Conservation (phyloP, 1,140 invertebrate species). For the Episyrphus balteatus region DNA sequence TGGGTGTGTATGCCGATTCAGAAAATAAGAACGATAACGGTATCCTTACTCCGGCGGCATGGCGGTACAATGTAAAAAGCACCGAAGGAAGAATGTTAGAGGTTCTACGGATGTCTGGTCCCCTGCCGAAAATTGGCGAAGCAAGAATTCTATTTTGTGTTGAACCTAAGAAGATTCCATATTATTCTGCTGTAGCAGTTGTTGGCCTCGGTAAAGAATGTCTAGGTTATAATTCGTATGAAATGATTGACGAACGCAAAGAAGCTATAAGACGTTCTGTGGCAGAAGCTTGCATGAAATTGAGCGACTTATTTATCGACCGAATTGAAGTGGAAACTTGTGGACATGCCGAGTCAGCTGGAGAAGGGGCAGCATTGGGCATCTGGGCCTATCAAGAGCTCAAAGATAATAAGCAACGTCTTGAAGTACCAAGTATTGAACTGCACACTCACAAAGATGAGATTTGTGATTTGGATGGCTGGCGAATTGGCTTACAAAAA, state of each 20-base stretch:
- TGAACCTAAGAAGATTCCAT: slow-evolving; percentile 26
- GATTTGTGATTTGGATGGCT: slow-evolving; percentile 40
- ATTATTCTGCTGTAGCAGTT: slow-evolving; percentile 48
- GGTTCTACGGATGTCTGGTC: neutral
- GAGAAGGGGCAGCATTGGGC: slow-evolving; percentile 52
- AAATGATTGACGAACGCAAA: slow-evolving; percentile 46
- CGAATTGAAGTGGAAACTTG: slow-evolving; percentile 54
- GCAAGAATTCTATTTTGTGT: neutral
- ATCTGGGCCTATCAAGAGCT: slow-evolving; percentile 18
- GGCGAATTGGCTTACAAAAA: slow-evolving; percentile 54
- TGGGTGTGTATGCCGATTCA: slow-evolving; percentile 6
- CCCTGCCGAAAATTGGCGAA: slow-evolving; percentile 4
- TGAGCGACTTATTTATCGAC: slow-evolving; percentile 38
- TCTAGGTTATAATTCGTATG: slow-evolving; percentile 45
- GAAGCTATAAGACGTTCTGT: slow-evolving; percentile 55
- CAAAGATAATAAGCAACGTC: neutral
- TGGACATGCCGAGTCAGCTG: slow-evolving; percentile 55
- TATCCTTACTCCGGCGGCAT: neutral
- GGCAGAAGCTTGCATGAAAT: slow-evolving; percentile 42
- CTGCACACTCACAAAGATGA: slow-evolving; percentile 24
- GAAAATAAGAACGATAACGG: neutral
- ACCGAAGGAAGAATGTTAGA: neutral
- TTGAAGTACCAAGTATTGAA: neutral
- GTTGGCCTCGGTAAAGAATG: slow-evolving; percentile 53
- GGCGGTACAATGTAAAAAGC: slow-evolving; percentile 3